Conservation (phyloP, 2,113 vertebrate genomes). For the Amazona guildingii region DNA sequence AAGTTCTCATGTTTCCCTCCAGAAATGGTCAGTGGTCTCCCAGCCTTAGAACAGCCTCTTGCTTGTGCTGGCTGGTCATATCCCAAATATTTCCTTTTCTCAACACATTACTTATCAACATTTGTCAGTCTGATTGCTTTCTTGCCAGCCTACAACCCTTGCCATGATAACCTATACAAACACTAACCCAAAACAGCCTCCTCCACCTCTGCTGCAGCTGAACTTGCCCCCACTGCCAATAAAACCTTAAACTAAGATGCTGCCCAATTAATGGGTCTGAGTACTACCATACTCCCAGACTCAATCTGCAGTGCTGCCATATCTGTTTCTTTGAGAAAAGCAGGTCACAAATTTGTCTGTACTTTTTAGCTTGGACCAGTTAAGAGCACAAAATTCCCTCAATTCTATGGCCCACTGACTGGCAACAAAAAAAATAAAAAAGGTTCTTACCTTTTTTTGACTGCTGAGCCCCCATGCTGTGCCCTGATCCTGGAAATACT, state of each 20-base stretch:
- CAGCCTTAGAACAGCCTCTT: background rate
- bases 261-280: background rate
- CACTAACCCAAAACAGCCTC: background rate
- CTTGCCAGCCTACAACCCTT: background rate
- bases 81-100: background rate
- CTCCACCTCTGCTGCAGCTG: background rate
- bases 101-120: background rate
- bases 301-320: background rate
- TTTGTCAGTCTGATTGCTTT: background rate
- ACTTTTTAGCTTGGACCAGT: background rate
- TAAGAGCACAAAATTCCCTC: background rate
- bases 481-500: background rate
- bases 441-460: background rate
- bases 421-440: background rate
- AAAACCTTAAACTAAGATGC: background rate
- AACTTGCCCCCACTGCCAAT: fast-evolving
- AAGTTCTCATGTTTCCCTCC: background rate
- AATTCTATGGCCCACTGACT: too few relatives aligned
- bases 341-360: too few relatives aligned
- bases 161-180: background rate
- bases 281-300: fast-evolving
- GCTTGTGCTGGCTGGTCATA: background rate
- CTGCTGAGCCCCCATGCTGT: background rate
- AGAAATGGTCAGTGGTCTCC: fast-evolving
- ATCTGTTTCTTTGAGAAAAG: background rate